Evolutionary conservation across 2,888 invertebrate genomes (phyloP), one percentile per base, ranked within the genome.

Genomic region (Biston betularia): DNA sequence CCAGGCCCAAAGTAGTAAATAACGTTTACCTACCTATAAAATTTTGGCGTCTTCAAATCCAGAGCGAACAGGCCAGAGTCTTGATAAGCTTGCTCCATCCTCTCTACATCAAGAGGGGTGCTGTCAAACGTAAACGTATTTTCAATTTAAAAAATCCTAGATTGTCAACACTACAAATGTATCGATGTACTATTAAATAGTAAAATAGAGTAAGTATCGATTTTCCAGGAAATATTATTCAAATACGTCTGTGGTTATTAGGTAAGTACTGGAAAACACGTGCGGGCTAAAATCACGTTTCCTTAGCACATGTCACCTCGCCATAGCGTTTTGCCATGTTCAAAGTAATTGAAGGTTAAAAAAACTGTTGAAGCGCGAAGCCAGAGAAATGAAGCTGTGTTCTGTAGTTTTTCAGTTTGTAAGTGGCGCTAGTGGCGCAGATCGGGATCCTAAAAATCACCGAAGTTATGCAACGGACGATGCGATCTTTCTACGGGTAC

Each of bases 241-340:
- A 0, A 44, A 46, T 57, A 60, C 58, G 53, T 55, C 42, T 46
- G 38, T 15, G 58, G 55, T 66, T 54, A 42, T 40, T 54, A 40
- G 38, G 38, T 53, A 54, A 3, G 10, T 68, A 68, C 40, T 69
- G 67, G 59, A 34, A 38, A 58, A 52, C 74, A 75, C 73, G 74
- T 75, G 74, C 63, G 59, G 11, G 0, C 45, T 24, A 11, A 48
- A 57, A 62, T 69, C 72, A 75, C 74, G 74, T 72, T 67, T 59
- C 53, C 50, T 42, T 61, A 57, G 53, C 70, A 68, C 70, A 70
- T 70, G 70, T 68, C 65, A 64, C 66, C 50, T 63, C 45, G 50
- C 61, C 52, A 58, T 59, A 63, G 49, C 63, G 54, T 50, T 66
- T 63, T 68, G 40, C 67, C 59, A 46, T 68, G 55, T 59, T 68